Percentiles rank a stretch among this genome's conserved stretches.
Evolutionary conservation across 2,797 vertebrate species (phyloP).

Genomic region (Lepus oiostolus): DNA sequence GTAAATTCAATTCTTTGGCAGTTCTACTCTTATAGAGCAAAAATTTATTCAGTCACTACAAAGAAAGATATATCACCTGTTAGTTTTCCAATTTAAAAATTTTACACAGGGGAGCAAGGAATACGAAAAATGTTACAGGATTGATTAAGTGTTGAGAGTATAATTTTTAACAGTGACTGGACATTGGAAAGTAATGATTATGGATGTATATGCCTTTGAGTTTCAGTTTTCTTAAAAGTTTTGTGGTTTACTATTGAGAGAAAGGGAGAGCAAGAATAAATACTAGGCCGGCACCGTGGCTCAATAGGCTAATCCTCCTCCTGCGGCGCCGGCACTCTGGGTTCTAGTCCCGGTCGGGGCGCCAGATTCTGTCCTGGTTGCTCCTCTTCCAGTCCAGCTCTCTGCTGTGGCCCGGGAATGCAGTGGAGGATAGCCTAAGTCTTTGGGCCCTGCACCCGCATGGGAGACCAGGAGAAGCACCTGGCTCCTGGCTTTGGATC

Average conservation of each 20-base stretch:
- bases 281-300: no score
- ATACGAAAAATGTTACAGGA: slow-evolving; percentile 60
- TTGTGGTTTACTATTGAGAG: slow-evolving; percentile 61
- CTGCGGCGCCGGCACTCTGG: no score
- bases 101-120: slow-evolving; percentile 65
- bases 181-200: slow-evolving; percentile 59
- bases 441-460: no score
- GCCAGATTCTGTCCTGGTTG: no score
- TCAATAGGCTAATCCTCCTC: no score
- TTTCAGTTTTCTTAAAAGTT: slow-evolving; percentile 57
- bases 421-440: no score
- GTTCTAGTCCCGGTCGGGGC: no score
- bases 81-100: slow-evolving; percentile 80
- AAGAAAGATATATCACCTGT: slow-evolving; percentile 81
- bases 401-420: no score
- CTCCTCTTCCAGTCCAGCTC: no score
- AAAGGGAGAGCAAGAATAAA: not conserved
- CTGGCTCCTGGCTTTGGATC: no score
- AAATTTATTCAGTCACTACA: slow-evolving; percentile 81
- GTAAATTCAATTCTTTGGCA: slow-evolving; percentile 84
- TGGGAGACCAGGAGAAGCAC: no score
- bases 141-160: slow-evolving; percentile 75
- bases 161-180: slow-evolving; percentile 71
- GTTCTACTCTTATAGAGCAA: slow-evolving; percentile 79
- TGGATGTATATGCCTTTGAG: not conserved